Conservation (phyloP, 2,888 invertebrate genomes). For the Drosophila dives region DNA sequence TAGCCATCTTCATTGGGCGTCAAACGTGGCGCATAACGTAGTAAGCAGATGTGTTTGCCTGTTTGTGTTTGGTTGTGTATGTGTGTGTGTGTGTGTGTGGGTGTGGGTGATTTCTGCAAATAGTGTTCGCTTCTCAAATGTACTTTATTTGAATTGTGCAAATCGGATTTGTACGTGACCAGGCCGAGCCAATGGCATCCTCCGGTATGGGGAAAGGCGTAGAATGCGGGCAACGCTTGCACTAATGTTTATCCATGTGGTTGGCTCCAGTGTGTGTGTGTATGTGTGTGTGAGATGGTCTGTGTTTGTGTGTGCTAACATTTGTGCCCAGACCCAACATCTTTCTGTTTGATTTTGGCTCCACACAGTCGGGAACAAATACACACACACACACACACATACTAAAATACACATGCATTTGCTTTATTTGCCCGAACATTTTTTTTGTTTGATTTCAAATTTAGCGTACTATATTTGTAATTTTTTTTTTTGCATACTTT, state of each 20-base stretch:
- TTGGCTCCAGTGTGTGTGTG: slow-evolving; percentile 29
- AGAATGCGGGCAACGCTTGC: slow-evolving; percentile 40
- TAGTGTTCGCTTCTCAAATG: slow-evolving; percentile 60
- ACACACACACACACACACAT: slow-evolving; percentile 10
- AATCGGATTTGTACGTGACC: slow-evolving; percentile 79
- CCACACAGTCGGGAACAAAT: slow-evolving; percentile 63
- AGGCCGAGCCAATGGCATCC: slow-evolving; percentile 24
- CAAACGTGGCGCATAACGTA: slow-evolving; percentile 35
- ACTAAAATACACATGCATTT: slow-evolving; percentile 30
- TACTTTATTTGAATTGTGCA: slow-evolving; percentile 78
- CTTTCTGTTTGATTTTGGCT: slow-evolving; percentile 76
- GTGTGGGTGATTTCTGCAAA: slow-evolving; percentile 63
- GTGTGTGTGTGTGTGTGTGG: slow-evolving; percentile 5
- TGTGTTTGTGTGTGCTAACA: slow-evolving; percentile 60
- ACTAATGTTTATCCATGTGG: slow-evolving; percentile 76
- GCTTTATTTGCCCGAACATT: slow-evolving; percentile 65
- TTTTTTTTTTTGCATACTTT: slow-evolving; percentile 61
- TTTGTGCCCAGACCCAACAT: slow-evolving; percentile 60
- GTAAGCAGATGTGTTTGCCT: slow-evolving; percentile 34
- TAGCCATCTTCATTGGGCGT: slow-evolving; percentile 54
- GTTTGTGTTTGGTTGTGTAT: neutral
- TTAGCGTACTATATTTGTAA: slow-evolving; percentile 69
- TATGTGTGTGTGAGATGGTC: slow-evolving; percentile 23
- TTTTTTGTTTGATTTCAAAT: slow-evolving; percentile 75
- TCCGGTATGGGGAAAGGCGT: neutral